Percentiles rank a stretch among this genome's conserved stretches.
Conservation (phyloP, 2,888 invertebrate genomes). For the Meganola albula region DNA sequence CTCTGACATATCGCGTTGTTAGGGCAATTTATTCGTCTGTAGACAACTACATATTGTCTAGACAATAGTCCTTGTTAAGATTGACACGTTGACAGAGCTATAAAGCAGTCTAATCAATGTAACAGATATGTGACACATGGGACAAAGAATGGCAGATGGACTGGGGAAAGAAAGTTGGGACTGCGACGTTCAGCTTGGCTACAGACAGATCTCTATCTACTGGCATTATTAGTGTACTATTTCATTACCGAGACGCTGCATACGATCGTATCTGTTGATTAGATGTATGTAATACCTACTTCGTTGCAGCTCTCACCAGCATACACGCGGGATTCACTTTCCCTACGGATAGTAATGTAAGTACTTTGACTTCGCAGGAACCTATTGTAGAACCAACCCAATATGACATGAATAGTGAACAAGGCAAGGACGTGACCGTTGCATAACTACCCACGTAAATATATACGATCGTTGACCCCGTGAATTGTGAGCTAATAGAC, state of each 20-base stretch:
- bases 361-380: constrained; percentile 22
- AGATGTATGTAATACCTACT: no score
- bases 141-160: constrained; percentile 45
- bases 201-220: constrained; percentile 49
- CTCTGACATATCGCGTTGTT: constrained; percentile 36
- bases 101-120: constrained; percentile 56
- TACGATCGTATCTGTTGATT: constrained; percentile 43
- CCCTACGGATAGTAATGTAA: constrained; percentile 38
- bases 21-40: constrained; percentile 40
- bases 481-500: constrained; percentile 52
- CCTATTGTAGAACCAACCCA: constrained; percentile 26
- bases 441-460: constrained; percentile 61
- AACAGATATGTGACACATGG: constrained; percentile 48
- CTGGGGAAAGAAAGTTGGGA: constrained; percentile 39
- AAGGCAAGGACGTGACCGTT: constrained; percentile 37
- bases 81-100: constrained; percentile 41
- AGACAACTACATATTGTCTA: constrained; percentile 36
- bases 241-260: constrained; percentile 44
- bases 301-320: constrained; percentile 38
- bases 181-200: no score
- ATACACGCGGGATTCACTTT: constrained; percentile 44
- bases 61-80: constrained; percentile 53
- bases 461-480: constrained; percentile 59
- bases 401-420: constrained; percentile 32
- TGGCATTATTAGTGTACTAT: constrained; percentile 44